These are phyloP conservation scores for Molorchus minor DNA, from an alignment of 2,888 invertebrate species.

Conservation along the genomic window DNA sequence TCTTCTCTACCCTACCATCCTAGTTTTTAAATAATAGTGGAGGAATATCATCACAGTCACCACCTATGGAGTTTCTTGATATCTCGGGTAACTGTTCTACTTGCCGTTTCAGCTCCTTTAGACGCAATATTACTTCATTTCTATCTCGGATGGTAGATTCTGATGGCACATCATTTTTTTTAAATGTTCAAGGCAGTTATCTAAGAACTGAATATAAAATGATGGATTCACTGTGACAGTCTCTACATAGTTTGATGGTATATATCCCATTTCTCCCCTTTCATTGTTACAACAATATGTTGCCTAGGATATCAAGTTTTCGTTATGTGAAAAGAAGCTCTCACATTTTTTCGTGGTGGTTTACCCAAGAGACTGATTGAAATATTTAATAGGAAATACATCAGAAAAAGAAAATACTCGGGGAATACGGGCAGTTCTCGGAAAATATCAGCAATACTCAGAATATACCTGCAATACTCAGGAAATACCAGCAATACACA, in stretches of 20 bases:
- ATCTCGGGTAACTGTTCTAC: conserved; percentile 62
- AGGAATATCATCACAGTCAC: conserved; percentile 50
- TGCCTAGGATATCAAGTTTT: too few relatives aligned
- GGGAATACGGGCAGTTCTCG: too few relatives aligned
- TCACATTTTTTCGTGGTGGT: too few relatives aligned
- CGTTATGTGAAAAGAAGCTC: too few relatives aligned
- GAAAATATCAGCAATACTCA: too few relatives aligned
- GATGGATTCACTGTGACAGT: conserved; percentile 78
- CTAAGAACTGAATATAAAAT: conserved; percentile 76
- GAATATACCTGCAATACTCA: too few relatives aligned
- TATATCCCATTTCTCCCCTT: conserved; percentile 83
- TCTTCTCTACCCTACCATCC: conserved; percentile 54
- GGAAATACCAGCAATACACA: too few relatives aligned
- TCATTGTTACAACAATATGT: too few relatives aligned
- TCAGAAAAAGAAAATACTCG: too few relatives aligned
- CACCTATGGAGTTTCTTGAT: conserved; percentile 50
- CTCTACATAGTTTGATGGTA: conserved; percentile 87
- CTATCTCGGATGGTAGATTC: conserved; percentile 62
- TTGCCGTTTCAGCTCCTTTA: conserved; percentile 74
- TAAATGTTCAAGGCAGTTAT: conserved; percentile 70
- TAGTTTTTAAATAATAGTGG: conserved; percentile 56
- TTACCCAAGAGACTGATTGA: too few relatives aligned
- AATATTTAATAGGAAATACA: too few relatives aligned
- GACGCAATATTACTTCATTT: conserved; percentile 69
- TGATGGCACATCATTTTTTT: conserved; percentile 47